Evolutionary conservation across 2,797 vertebrate genomes (phyloP).

Genomic region (Holocentrus rufus): DNA sequence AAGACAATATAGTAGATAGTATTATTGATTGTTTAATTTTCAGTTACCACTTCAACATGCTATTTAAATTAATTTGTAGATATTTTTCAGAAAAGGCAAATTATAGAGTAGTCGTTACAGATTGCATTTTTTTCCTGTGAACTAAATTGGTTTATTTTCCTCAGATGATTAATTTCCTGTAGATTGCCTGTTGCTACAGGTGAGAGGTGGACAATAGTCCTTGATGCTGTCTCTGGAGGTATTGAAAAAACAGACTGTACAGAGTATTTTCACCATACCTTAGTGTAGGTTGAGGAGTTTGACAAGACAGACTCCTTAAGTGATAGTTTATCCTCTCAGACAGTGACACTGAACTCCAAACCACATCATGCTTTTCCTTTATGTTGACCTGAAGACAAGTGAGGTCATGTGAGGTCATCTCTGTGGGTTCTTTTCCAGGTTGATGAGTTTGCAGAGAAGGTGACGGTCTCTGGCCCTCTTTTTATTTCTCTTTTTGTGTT

Average conservation of each 20-base stretch:
- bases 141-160: slow-evolving; percentile 27
- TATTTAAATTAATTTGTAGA: background rate
- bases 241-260: slow-evolving; percentile 21
- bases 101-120: background rate
- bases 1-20: background rate
- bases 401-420: slow-evolving; percentile 71
- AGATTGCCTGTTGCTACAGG: slow-evolving; percentile 29
- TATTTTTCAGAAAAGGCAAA: background rate
- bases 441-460: slow-evolving; percentile 88
- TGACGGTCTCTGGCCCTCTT: slow-evolving; percentile 87
- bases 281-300: background rate
- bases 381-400: slow-evolving; percentile 56
- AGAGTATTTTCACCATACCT: background rate
- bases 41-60: too few species aligned
- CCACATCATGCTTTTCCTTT: slow-evolving; percentile 39
- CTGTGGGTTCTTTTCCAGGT: slow-evolving; percentile 89
- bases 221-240: slow-evolving; percentile 25
- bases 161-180: slow-evolving; percentile 39
- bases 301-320: background rate
- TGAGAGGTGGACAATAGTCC: slow-evolving; percentile 34
- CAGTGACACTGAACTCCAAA: slow-evolving; percentile 16
- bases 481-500: slow-evolving; percentile 70
- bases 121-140: slow-evolving; percentile 6
- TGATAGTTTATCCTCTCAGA: slow-evolving; percentile 17
- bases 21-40: background rate